phyloP scores from a whole-genome alignment of 2,113 vertebrate species.

The Kobus ellipsiprymnus region DNA sequence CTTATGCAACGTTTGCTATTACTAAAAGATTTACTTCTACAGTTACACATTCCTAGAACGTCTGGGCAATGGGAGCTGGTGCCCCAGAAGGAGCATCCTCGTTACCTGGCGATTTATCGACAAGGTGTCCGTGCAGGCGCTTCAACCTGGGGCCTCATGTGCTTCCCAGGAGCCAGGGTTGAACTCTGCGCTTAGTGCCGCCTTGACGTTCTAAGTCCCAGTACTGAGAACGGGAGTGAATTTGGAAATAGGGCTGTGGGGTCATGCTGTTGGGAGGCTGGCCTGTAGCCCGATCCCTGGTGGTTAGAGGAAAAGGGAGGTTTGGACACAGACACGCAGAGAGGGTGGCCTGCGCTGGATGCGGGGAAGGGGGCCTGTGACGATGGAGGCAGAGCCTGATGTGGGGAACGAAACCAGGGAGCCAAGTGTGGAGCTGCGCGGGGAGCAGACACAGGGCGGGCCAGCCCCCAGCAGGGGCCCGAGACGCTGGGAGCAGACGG shows the following conservation, averaged over 20 bases:
- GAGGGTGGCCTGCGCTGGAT: too few species aligned
- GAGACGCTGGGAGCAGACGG: not conserved
- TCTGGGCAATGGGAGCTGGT: not conserved
- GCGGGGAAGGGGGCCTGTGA: not conserved
- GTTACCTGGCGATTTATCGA: not conserved
- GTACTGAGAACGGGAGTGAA: too few species aligned
- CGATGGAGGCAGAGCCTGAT: rapidly evolving
- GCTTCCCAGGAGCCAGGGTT: rapidly evolving
- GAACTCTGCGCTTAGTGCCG: rapidly evolving
- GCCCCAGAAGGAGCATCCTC: not conserved
- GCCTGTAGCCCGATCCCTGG: not conserved
- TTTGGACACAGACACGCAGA: not conserved
- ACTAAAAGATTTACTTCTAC: not conserved
- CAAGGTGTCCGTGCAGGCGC: rapidly evolving
- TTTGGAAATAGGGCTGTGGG: not conserved
- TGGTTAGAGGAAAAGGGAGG: not conserved
- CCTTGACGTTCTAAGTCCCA: rapidly evolving
- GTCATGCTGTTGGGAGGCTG: not conserved
- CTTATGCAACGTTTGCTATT: not conserved
- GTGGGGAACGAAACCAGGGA: not conserved
- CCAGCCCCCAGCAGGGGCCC: not conserved
- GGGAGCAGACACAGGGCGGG: rapidly evolving
- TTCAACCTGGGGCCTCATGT: rapidly evolving
- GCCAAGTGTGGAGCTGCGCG: rapidly evolving
- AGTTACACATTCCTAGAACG: not conserved